These are phyloP conservation scores for Cheirogaleus medius DNA, from an alignment of 2,113 vertebrate genomes.

Conservation along the genomic window DNA sequence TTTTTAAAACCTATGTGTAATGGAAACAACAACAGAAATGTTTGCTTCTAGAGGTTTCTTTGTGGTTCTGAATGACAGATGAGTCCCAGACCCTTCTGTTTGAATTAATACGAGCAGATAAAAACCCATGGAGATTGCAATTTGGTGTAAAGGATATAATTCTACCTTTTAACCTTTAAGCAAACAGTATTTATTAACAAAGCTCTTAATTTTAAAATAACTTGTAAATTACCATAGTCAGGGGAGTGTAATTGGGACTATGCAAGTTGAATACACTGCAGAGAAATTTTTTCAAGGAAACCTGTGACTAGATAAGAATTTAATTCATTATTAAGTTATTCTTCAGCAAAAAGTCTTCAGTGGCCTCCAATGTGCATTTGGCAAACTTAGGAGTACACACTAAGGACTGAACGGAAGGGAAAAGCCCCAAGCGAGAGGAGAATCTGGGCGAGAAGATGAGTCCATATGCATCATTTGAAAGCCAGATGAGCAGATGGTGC, in stretches of 20 bases:
- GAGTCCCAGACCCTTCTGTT: background rate
- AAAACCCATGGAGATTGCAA: background rate
- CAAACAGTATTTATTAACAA: constrained; percentile 16
- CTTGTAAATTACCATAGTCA: background rate
- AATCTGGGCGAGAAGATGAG: background rate
- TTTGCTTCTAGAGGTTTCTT: background rate
- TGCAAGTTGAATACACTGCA: background rate
- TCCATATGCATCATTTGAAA: background rate
- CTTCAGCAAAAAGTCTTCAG: background rate
- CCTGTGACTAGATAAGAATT: background rate
- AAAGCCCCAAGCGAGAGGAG: constrained; percentile 24
- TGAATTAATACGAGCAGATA: background rate
- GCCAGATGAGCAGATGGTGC: constrained; percentile 36
- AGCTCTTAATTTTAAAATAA: constrained; percentile 43
- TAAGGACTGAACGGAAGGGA: background rate
- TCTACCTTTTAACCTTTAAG: background rate
- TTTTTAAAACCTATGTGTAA: background rate
- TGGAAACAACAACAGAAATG: background rate
- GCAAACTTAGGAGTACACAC: background rate
- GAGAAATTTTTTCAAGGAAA: background rate
- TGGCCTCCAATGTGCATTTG: background rate
- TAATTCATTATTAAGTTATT: background rate
- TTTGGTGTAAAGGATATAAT: background rate
- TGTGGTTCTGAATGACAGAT: background rate
- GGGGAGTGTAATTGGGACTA: background rate